Base-by-base conservation (phyloP, 92 coral and sea anemone species). In the Epizoanthus ramosus region DNA sequence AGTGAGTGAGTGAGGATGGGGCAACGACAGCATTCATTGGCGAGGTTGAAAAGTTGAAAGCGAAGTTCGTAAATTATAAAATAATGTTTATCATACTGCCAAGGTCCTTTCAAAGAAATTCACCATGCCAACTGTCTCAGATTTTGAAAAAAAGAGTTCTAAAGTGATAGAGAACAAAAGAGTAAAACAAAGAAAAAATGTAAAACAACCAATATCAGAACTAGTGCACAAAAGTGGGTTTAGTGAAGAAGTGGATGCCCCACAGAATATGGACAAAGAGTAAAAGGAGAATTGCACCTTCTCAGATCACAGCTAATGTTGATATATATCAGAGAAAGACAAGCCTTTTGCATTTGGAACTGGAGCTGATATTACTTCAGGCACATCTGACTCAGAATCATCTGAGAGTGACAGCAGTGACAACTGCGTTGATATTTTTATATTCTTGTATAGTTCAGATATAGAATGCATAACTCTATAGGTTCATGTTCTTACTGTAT, bases 381-480 rank as follows among this genome's bases (percentile, higher is more conserved):
- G n/a, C n/a, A n/a, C n/a, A n/a, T n/a, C n/a, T n/a, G n/a, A n/a
- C n/a, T n/a, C n/a, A n/a, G n/a, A n/a, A n/a, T n/a, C 58, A 70
- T 70, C 75, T 70, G 75, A 70, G 75, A 70, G 57, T 70, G 75
- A 70, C 57, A 70, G 75, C 75, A 70, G 75, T 70, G 75, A 70
- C 57, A 70, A 70, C 28, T 43, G 75, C 39, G 75, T 70, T 70
- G 75, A 70, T 57, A 70, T 70, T 17, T 41, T 17, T 67, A 31
- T 67, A 33, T 67, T 67, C 17, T 33, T 67, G 52, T 31, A 67
- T n/a, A n/a, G n/a, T n/a, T n/a, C n/a, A n/a, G n/a, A n/a, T n/a
- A n/a, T n/a, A n/a, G n/a, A n/a, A n/a, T 67, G 72, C 52, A 33
- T 67, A 24, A 67, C 72, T 67, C 45, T 31, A 33, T 67, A 33